Evolutionary conservation across 2,113 vertebrate species (phyloP).

Genomic region (Xyliphius kryptos): DNA sequence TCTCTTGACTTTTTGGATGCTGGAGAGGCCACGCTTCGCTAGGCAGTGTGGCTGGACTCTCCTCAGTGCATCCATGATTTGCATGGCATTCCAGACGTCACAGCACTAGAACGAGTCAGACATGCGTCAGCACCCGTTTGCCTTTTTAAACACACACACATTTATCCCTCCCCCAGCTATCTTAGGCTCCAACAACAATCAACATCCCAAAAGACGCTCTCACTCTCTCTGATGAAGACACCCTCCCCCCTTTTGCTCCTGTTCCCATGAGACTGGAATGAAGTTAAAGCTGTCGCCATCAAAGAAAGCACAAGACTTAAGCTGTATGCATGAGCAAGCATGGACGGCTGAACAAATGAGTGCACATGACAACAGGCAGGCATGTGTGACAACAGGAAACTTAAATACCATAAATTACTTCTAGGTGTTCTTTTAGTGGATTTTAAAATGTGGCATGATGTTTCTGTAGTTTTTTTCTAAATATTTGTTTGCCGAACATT

Average conservation of each 20-base stretch:
- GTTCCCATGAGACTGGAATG: constrained; percentile 36
- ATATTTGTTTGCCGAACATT: no score
- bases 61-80: constrained; percentile 56
- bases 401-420: no score
- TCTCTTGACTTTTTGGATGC: constrained; percentile 44
- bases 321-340: constrained; percentile 3
- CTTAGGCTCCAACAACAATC: constrained; percentile 53
- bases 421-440: no score
- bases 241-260: constrained; percentile 33
- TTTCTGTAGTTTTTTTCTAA: no score
- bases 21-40: constrained; percentile 45
- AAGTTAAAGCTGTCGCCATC: constrained; percentile 35
- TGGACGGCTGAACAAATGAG: constrained; percentile 3
- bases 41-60: constrained; percentile 46
- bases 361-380: constrained; percentile 16
- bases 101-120: constrained; percentile 44
- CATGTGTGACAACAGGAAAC: constrained; percentile 13
- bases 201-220: constrained; percentile 57
- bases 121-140: constrained; percentile 60
- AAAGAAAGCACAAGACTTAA: constrained; percentile 32
- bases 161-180: constrained; percentile 28
- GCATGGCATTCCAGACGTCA: constrained; percentile 63
- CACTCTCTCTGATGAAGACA: constrained; percentile 27
- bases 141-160: constrained; percentile 15
- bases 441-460: no score